Percentiles rank a stretch among this genome's conserved stretches.
phyloP scores from a whole-genome alignment of 2,113 vertebrate genomes.

The Aegithalos caudatus region DNA sequence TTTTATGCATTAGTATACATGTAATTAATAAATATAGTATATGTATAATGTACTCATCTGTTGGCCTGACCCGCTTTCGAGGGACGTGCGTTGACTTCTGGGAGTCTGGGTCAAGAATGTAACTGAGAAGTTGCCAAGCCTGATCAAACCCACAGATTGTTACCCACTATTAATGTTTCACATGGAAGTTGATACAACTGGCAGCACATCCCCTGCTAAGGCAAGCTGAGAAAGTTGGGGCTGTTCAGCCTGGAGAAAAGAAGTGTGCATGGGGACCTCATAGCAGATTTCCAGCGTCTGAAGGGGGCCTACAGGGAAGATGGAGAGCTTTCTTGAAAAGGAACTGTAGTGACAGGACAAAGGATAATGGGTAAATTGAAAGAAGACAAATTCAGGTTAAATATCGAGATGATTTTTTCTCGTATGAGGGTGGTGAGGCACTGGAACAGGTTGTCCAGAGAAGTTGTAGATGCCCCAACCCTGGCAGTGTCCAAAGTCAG shows the following conservation, averaged over 20 bases:
- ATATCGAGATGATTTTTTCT: background rate
- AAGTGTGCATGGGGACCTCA: background rate
- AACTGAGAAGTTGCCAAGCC: background rate
- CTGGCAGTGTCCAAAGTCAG: background rate
- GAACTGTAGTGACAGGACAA: background rate
- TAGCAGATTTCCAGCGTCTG: background rate
- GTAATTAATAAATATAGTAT: background rate
- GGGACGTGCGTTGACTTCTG: background rate
- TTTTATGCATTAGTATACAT: background rate
- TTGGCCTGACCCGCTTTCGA: rapidly evolving
- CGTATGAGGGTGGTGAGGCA: background rate
- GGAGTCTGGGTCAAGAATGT: background rate
- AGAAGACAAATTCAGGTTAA: background rate
- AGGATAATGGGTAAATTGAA: background rate
- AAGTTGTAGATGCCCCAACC: background rate
- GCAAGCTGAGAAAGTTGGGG: background rate
- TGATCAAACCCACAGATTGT: background rate
- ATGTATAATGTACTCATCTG: background rate
- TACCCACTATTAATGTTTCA: background rate
- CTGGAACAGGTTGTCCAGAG: background rate
- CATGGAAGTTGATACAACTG: background rate
- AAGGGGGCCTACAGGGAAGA: background rate
- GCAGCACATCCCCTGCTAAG: background rate
- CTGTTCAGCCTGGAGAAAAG: background rate
- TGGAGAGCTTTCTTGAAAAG: background rate